Base-by-base conservation (phyloP, 2,888 invertebrate genomes). In the Automeris io region DNA sequence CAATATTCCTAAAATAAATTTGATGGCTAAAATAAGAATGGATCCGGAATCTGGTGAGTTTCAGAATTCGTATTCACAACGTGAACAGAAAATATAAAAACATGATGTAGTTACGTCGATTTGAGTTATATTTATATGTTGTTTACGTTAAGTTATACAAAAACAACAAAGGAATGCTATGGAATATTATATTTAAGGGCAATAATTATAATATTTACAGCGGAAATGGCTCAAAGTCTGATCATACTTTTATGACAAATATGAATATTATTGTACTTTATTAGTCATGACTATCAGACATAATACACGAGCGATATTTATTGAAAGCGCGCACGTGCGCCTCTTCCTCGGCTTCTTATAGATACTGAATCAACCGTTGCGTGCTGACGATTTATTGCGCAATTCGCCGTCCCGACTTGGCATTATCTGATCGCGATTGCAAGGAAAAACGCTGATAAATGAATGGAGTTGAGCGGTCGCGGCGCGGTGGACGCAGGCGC, bases 401-500 rank as follows among this genome's bases (percentile, higher is more conserved):
- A n/a, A 18, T 35, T 22, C n/a, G 6, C 22, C 13, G 29, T 18
- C 22, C 22, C 32, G 23, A 37, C 23, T 18, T 5, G 32, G 32
- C 31, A 37, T 37, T 31, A 31, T 31, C 31, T 32, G 31, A 37
- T 37, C 16, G 29, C 29, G 29, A 16, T 29, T 21, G 26, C 18
- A 39, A 39, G 47, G 54, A 60, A 70, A 66, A 63, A 61, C 54
- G 34, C 22, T 29, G 26, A 22, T 22, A 56, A 55, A 64, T 60
- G 68, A 71, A 61, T 60, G 66, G 39, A 5, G 37, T 23, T 18
- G 23, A n/a, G 22, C 33, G 22, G 13, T 12, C 19, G 23, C 12
- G n/a, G 18, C 33, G 25, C 19, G 21, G 56, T 49, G 53, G 54
- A 52, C 63, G 66, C 55, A 54, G 65, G 65, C 67, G 61, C 61